A percentile compares a stretch with the other conserved stretches of the same genome.
These are phyloP conservation scores for Telenomus remus DNA, from an alignment of 1,140 invertebrate genomes.

Conservation along the genomic window DNA sequence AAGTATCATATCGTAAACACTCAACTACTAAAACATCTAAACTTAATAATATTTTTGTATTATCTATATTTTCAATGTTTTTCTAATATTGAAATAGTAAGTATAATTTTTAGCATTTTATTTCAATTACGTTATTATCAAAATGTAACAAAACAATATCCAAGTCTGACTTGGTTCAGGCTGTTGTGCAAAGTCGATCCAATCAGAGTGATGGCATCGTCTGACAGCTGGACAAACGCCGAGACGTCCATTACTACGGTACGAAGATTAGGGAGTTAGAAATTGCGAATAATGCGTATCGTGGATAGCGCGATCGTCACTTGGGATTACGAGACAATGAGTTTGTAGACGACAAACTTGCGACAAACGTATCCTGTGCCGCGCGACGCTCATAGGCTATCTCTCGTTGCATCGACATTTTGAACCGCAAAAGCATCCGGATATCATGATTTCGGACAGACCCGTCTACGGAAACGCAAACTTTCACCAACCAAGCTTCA, in stretches of 20 bases:
- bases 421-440: conserved; percentile 54
- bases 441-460: conserved; percentile 56
- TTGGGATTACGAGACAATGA: conserved; percentile 45
- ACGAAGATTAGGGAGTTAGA: conserved; percentile 53
- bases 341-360: conserved; percentile 28
- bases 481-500: conserved; percentile 47
- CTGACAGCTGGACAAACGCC: conserved; percentile 30
- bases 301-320: conserved; percentile 55
- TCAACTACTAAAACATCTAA: no score
- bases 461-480: conserved; percentile 53
- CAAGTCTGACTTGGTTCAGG: conserved; percentile 8
- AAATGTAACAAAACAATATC: conserved; percentile 6
- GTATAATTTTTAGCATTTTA: no score
- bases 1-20: no score
- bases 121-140: no score
- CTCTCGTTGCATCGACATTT: conserved; percentile 60
- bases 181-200: conserved; percentile 18
- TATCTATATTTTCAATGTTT: no score
- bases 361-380: conserved; percentile 66
- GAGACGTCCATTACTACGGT: conserved; percentile 34
- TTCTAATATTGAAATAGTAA: no score
- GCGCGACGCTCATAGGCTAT: conserved; percentile 61
- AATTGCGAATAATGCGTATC: conserved; percentile 55
- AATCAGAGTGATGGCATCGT: conserved; percentile 49
- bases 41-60: no score